Conservation (phyloP, 30 jellyfish, hydroid and myxozoan species). For the Chironex yamaguchii region DNA sequence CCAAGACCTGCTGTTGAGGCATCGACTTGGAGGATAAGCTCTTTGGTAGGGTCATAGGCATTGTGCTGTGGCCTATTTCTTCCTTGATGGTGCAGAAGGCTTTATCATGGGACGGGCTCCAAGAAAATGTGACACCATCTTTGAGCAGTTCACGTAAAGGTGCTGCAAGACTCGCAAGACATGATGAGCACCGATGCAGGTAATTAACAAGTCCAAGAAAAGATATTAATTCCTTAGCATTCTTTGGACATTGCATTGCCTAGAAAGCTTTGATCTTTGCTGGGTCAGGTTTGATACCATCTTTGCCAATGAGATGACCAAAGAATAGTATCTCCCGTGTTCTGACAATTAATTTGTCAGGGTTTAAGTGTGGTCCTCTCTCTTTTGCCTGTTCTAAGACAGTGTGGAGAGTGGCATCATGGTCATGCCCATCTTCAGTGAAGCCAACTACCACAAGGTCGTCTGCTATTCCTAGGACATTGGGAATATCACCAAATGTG, state of each 20-base stretch:
- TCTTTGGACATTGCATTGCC: conserved; percentile 31
- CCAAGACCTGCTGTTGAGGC: conserved; percentile 22
- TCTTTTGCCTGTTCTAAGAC: background rate
- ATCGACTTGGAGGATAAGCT: conserved; percentile 15
- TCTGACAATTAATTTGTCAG: conserved; percentile 6
- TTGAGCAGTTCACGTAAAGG: conserved; percentile 17
- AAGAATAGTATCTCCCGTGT: conserved; percentile 2
- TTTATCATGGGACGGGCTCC: conserved; percentile 7
- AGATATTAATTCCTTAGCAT: background rate
- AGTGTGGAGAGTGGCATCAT: background rate
- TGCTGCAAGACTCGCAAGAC: conserved; percentile 16
- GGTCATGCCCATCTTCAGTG: conserved; percentile 2
- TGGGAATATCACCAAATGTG: conserved; percentile 5
- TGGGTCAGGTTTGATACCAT: conserved; percentile 33
- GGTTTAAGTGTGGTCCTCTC: background rate
- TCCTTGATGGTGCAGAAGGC: conserved; percentile 3
- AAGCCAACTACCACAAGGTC: conserved; percentile 23
- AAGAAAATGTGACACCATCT: background rate
- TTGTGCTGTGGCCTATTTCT: background rate
- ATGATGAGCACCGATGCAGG: conserved; percentile 42
- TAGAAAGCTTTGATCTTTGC: conserved; percentile 44
- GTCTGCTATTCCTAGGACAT: conserved; percentile 30
- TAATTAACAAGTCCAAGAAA: background rate
- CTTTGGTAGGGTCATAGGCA: conserved; percentile 24
- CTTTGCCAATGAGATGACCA: conserved; percentile 19